A percentile compares a stretch with the other conserved stretches of the same genome.
phyloP scores from a whole-genome alignment of 2,888 invertebrate species.

The Pyrrhosoma nymphula region DNA sequence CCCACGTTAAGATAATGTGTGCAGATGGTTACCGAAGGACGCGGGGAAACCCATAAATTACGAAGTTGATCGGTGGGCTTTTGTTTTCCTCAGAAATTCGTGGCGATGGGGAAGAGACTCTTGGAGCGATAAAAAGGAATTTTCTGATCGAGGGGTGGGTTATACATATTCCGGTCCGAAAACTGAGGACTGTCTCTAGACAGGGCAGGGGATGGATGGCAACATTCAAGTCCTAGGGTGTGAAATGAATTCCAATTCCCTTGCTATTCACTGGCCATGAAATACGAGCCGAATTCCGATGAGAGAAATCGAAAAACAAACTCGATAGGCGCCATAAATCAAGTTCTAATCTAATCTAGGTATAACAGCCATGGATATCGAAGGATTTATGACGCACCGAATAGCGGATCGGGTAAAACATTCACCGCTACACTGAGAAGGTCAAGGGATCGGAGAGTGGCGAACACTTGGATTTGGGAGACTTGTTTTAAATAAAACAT shows the following conservation, averaged over 20 bases:
- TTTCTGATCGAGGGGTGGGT: not conserved
- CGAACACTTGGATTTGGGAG: too few species aligned
- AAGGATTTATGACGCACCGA: not conserved
- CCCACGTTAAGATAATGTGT: slow-evolving; percentile 4
- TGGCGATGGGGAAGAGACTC: not conserved
- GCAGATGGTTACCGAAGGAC: not conserved
- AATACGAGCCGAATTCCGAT: not conserved
- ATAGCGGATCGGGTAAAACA: not conserved
- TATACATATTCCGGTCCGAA: not conserved
- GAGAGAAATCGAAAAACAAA: not conserved
- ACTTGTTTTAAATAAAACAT: too few species aligned
- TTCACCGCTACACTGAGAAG: not conserved
- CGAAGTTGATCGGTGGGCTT: slow-evolving; percentile 38
- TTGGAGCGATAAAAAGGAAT: not conserved
- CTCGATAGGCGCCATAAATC: not conserved
- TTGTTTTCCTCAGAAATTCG: slow-evolving; percentile 8
- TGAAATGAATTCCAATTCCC: slow-evolving; percentile 1
- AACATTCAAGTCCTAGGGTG: not conserved
- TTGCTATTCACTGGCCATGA: not conserved
- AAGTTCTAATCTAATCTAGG: not conserved
- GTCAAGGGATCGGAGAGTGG: not conserved
- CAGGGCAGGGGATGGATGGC: not conserved
- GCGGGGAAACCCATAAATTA: slow-evolving; percentile 46
- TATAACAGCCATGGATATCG: not conserved
- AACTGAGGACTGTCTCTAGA: not conserved